A percentile compares a stretch with the other conserved stretches of the same genome.
Evolutionary conservation across 2,113 vertebrate species (phyloP).

Genomic region (Xyliphius kryptos): DNA sequence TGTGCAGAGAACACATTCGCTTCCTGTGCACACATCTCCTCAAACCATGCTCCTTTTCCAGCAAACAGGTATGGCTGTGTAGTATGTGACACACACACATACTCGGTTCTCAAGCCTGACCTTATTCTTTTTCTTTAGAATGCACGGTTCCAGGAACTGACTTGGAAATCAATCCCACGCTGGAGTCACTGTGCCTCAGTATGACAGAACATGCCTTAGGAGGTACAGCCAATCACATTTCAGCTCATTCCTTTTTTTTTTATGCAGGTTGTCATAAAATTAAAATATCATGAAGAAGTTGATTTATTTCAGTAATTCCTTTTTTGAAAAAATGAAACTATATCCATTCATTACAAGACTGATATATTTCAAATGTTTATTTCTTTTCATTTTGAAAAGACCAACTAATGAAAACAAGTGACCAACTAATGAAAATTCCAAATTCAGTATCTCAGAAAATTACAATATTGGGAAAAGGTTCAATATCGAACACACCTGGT

Average conservation of each 20-base stretch:
- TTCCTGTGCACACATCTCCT: conserved; percentile 90
- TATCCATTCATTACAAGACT: too few relatives aligned
- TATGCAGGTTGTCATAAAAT: too few relatives aligned
- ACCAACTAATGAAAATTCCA: too few relatives aligned
- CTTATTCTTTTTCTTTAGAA: conserved; percentile 57
- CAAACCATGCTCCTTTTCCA: conserved; percentile 93
- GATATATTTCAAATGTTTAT: too few relatives aligned
- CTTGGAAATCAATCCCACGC: conserved; percentile 90
- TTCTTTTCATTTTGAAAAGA: too few relatives aligned
- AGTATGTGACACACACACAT: background rate
- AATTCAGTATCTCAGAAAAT: too few relatives aligned
- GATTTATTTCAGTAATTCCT: too few relatives aligned
- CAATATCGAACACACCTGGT: too few relatives aligned
- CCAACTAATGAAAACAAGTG: too few relatives aligned
- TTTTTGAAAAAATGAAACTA: too few relatives aligned
- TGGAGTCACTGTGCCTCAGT: conserved; percentile 95
- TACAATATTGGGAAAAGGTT: too few relatives aligned
- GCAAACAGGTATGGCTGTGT: conserved; percentile 69
- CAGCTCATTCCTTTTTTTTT: conserved; percentile 1
- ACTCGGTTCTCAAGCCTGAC: background rate
- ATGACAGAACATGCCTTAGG: conserved; percentile 96
- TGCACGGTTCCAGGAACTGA: conserved; percentile 86
- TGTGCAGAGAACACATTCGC: conserved; percentile 87
- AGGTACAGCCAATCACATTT: conserved; percentile 60
- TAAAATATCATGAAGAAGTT: too few relatives aligned